These are phyloP conservation scores for Empis livida DNA, from an alignment of 2,888 invertebrate genomes.

Conservation along the genomic window DNA sequence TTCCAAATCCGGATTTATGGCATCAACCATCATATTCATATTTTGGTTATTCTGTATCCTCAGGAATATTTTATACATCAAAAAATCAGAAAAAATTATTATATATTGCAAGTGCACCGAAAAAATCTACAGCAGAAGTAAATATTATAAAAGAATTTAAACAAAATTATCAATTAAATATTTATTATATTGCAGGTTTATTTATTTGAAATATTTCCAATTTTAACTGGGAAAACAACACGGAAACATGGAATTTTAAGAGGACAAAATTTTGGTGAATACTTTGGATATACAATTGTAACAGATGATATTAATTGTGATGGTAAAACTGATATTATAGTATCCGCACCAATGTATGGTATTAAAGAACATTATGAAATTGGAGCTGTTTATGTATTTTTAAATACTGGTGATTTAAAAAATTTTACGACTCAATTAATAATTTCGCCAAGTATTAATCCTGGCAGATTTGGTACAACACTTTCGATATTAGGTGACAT, in stretches of 20 bases:
- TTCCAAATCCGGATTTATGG: slow-evolving; percentile 27
- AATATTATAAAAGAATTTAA: not conserved
- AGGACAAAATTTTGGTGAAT: slow-evolving; percentile 41
- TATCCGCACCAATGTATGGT: slow-evolving; percentile 40
- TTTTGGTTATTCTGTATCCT: slow-evolving; percentile 19
- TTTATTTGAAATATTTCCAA: slow-evolving; percentile 8
- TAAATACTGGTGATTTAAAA: slow-evolving; percentile 15
- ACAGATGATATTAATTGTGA: slow-evolving; percentile 46
- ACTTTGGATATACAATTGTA: slow-evolving; percentile 44
- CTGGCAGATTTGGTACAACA: slow-evolving; percentile 16
- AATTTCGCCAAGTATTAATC: slow-evolving; percentile 7
- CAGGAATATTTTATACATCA: slow-evolving; percentile 16
- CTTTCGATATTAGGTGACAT: slow-evolving; percentile 38
- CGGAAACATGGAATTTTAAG: slow-evolving; percentile 12
- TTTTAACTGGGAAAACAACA: not conserved
- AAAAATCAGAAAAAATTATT: slow-evolving; percentile 9
- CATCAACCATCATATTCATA: slow-evolving; percentile 21
- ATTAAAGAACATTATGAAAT: slow-evolving; percentile 19
- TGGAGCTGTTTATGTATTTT: slow-evolving; percentile 18
- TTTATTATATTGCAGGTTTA: slow-evolving; percentile 8
- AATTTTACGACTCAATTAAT: slow-evolving; percentile 10
- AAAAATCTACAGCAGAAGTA: slow-evolving; percentile 16
- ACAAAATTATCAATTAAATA: not conserved
- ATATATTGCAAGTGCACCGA: slow-evolving; percentile 19
- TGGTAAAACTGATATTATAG: slow-evolving; percentile 43